phyloP scores from a whole-genome alignment of 2,888 invertebrate genomes.

The Philhelius pedissequus region DNA sequence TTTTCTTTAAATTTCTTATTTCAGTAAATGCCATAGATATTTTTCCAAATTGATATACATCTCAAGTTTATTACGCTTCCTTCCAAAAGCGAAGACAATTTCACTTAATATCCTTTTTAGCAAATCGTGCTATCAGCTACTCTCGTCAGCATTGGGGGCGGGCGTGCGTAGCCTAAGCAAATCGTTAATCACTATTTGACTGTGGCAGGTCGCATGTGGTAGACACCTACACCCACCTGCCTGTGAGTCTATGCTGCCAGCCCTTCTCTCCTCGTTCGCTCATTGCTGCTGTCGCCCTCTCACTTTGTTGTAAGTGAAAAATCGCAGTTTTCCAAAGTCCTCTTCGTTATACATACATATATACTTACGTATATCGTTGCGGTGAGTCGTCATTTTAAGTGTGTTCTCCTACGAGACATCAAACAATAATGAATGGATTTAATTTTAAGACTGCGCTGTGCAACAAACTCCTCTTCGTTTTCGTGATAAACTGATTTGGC shows the following conservation, averaged over 20 bases:
- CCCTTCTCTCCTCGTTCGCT: not conserved
- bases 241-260: no score
- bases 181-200: slow-evolving; percentile 50
- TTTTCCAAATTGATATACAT: not conserved
- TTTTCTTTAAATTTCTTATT: not conserved
- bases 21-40: not conserved
- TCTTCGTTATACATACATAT: slow-evolving; percentile 12
- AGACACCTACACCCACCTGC: slow-evolving; percentile 50
- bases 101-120: not conserved
- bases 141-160: not conserved
- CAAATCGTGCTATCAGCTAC: not conserved
- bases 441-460: slow-evolving; percentile 26
- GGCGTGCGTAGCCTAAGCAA: slow-evolving; percentile 27
- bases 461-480: slow-evolving; percentile 55
- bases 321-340: slow-evolving; percentile 30
- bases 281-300: not conserved
- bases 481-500: slow-evolving; percentile 46
- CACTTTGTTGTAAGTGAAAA: slow-evolving; percentile 7
- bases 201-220: slow-evolving; percentile 50
- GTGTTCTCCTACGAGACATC: slow-evolving; percentile 35
- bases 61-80: not conserved
- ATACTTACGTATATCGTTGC: no score
- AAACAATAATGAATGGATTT: slow-evolving; percentile 43
- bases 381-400: slow-evolving; percentile 5
- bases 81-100: not conserved